Percentiles rank a stretch among this genome's conserved stretches.
phyloP scores from a whole-genome alignment of 2,888 invertebrate species.

The Chouioia cunea region DNA sequence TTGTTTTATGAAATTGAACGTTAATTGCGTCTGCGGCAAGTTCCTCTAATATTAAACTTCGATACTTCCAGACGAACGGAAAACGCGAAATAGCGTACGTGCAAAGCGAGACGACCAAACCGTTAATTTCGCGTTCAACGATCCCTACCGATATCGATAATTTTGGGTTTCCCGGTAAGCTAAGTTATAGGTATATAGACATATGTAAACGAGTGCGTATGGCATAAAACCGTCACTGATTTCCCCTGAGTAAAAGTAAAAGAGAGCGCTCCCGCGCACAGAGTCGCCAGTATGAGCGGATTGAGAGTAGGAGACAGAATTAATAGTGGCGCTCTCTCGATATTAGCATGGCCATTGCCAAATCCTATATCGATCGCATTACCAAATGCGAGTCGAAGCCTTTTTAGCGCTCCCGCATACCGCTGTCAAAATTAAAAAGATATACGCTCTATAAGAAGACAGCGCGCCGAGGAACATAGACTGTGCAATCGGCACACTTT shows the following conservation, averaged over 20 bases:
- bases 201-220: too few species aligned
- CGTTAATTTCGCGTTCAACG: conserved; percentile 45
- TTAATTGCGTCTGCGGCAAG: too few species aligned
- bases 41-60: too few species aligned
- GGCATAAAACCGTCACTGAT: conserved; percentile 11
- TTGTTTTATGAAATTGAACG: too few species aligned
- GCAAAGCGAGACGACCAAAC: neutral
- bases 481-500: conserved; percentile 19
- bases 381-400: conserved; percentile 18
- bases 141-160: conserved; percentile 29
- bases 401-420: conserved; percentile 2
- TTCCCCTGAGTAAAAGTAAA: conserved; percentile 44
- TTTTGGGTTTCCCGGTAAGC: conserved; percentile 37
- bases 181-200: too few species aligned
- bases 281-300: neutral
- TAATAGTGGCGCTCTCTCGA: conserved; percentile 13
- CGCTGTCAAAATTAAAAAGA: conserved; percentile 1
- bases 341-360: conserved; percentile 43
- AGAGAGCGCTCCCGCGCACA: conserved; percentile 32
- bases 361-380: conserved; percentile 33
- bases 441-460: conserved; percentile 9
- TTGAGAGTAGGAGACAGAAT: too few species aligned
- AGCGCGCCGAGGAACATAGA: conserved; percentile 3
- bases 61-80: too few species aligned
- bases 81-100: too few species aligned